Base-by-base conservation (phyloP, 2,113 vertebrate genomes). In the Orcinus orca region DNA sequence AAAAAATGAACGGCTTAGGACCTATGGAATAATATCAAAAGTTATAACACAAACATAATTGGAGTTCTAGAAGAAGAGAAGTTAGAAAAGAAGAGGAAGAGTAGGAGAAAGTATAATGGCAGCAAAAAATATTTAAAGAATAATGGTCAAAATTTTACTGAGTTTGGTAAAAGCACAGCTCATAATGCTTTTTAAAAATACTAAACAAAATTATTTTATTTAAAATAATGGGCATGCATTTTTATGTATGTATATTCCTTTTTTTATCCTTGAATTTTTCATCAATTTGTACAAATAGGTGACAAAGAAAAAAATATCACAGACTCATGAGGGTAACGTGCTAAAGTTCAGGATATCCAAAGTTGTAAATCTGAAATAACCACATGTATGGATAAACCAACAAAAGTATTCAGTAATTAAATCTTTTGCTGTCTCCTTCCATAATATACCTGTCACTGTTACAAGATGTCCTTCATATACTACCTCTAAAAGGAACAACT, bases 371-470 rank as follows among this genome's bases (percentile, higher is more conserved):
- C 89, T 96, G 93, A 98, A 98, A 77, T 94, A 71, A 83, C 90
- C 88, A 95, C 86, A 98, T 97, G 90, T 97, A 83, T 96, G 58
- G 50, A 94, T 97, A 98, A 98, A 98, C 98, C 92, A 98, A 96
- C 68, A 31, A 97, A 98, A 98, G 65, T 96, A 97, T 94, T 97
- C 92, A 96, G 97, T 92, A 98, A 98, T 98, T 98, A 98, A 98
- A 97, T 97, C 96, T 96, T 58, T 65, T 47, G 4, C 21, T 50
- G 4, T 80, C 36, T 92, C 21, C 21, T 89, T 83, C 23, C 23
- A 47, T 44, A 68, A 68, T 20, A 92, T 50, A 36, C 6, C 29
- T 68, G 17, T 63, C 41, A 63, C 15, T 91, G 10, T 67, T 80
- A n/a, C 3, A 68, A 62, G 63, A 68, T 55, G 2, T 9, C 14